A percentile compares a stretch with the other conserved stretches of the same genome.
Evolutionary conservation across 2,113 vertebrate genomes (phyloP).

Genomic region (Campylomormyrus numenius): DNA sequence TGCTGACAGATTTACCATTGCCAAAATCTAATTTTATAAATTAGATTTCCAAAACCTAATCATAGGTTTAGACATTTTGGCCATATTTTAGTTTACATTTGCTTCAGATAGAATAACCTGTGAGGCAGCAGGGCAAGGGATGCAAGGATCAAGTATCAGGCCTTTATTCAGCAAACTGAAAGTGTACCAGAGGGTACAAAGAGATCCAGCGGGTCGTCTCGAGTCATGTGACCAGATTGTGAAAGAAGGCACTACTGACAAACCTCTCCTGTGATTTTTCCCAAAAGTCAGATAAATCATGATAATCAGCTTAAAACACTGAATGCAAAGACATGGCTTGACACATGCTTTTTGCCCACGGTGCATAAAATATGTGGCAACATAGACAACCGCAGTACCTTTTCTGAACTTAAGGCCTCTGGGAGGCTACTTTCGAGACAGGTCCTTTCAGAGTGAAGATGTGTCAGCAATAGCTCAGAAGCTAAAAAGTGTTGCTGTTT

Average conservation of each 20-base stretch:
- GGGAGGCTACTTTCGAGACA: not conserved
- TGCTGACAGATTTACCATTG: not conserved
- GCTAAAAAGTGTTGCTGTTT: not conserved
- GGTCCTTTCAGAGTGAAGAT: not conserved
- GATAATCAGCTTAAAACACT: not conserved
- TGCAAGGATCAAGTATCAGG: not conserved
- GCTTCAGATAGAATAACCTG: not conserved
- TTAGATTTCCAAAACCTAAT: not conserved
- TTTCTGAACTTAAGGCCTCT: not conserved
- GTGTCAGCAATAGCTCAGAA: not conserved
- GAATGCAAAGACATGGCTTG: not conserved
- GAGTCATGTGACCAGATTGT: not conserved
- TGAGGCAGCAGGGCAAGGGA: not conserved
- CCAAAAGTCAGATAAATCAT: not conserved
- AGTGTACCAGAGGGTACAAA: not conserved
- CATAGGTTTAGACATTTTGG: not conserved
- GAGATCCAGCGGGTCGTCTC: not conserved
- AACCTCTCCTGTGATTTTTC: not conserved
- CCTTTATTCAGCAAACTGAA: not conserved
- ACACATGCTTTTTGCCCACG: not conserved
- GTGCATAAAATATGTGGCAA: not conserved
- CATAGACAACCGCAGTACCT: not conserved
- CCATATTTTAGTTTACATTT: not conserved
- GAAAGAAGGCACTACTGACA: not conserved
- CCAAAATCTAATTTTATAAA: not conserved